Conservation (phyloP, 2,888 invertebrate species). For the Lepas anatifera region DNA sequence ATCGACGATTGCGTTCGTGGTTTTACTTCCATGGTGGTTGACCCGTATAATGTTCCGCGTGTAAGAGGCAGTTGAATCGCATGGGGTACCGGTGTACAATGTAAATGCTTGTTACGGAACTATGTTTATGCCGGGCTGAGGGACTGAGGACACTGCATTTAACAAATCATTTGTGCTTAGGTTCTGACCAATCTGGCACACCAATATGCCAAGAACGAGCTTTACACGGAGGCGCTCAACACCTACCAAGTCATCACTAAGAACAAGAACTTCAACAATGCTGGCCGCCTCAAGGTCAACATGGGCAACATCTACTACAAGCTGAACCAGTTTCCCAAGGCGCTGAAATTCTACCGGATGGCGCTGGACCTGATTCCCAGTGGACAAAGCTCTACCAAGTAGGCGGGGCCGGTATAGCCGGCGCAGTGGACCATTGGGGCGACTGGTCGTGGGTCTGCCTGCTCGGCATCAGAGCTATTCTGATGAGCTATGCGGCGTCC, state of each 20-base stretch:
- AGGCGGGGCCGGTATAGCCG: background rate
- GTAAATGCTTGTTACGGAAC: no score
- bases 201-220: slow-evolving; percentile 86
- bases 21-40: no score
- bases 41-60: no score
- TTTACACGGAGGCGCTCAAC: slow-evolving; percentile 90
- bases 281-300: slow-evolving; percentile 86
- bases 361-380: slow-evolving; percentile 89
- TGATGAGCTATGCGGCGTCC: no score
- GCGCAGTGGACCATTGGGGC: no score
- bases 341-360: slow-evolving; percentile 96
- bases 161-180: background rate
- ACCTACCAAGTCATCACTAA: slow-evolving; percentile 55
- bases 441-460: no score
- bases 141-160: no score
- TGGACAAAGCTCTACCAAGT: slow-evolving; percentile 76
- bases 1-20: no score
- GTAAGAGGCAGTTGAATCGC: no score
- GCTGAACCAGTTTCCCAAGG: slow-evolving; percentile 84
- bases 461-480: no score
- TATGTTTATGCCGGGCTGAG: no score
- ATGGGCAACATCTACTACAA: slow-evolving; percentile 97
- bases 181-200: slow-evolving; percentile 87
- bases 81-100: background rate
- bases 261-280: slow-evolving; percentile 81